Evolutionary conservation across 2,888 invertebrate genomes (phyloP).

Genomic region (Drosophila incognita): DNA sequence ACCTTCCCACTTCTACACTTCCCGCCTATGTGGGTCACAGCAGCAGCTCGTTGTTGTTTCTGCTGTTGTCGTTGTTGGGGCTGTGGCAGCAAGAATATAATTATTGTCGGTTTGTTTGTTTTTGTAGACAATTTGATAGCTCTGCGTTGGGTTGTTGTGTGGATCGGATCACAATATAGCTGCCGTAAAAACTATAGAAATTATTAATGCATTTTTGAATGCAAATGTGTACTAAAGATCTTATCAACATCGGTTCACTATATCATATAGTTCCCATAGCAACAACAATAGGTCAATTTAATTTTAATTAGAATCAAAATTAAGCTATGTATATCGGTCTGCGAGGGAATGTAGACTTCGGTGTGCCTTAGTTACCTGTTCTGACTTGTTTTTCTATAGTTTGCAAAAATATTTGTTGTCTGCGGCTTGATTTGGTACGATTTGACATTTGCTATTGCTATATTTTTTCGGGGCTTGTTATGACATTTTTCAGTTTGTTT

Average conservation of each 20-base stretch:
- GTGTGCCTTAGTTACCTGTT: not conserved
- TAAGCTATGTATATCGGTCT: not conserved
- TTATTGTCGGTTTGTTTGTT: conserved; percentile 46
- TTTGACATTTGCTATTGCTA: conserved; percentile 62
- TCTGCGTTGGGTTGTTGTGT: not conserved
- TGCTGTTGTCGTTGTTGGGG: conserved; percentile 25
- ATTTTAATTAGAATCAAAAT: not conserved
- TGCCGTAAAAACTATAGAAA: not conserved
- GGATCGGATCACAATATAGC: not conserved
- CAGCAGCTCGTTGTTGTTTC: conserved; percentile 18
- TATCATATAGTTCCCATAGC: not conserved
- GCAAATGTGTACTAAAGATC: too few species aligned
- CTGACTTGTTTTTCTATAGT: conserved; percentile 5
- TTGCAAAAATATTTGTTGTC: conserved; percentile 8
- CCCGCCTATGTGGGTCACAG: conserved; percentile 55
- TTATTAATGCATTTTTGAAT: too few species aligned
- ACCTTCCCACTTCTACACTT: not conserved
- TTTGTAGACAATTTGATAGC: conserved; percentile 27
- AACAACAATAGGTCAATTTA: not conserved
- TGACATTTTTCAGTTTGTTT: conserved; percentile 60
- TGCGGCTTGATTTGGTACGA: conserved; percentile 21
- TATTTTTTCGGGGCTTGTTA: conserved; percentile 56
- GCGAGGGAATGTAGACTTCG: not conserved
- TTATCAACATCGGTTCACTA: not conserved
- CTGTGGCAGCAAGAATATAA: conserved; percentile 53